A percentile compares a stretch with the other conserved stretches of the same genome.
Conservation (phyloP, 2,113 vertebrate genomes). For the Ceyx cyanopectus region DNA sequence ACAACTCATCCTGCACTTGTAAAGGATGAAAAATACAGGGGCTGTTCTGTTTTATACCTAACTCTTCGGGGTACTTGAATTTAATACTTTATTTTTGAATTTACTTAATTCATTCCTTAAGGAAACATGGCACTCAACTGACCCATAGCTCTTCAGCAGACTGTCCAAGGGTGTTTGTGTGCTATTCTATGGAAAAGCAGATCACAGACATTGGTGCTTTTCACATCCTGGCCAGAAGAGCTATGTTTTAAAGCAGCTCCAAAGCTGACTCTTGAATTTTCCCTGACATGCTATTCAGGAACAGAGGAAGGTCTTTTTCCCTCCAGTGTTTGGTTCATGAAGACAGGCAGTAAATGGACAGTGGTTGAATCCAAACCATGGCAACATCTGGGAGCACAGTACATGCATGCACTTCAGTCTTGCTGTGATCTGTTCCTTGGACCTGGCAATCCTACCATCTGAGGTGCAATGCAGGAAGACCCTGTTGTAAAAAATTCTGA, state of each 20-base stretch:
- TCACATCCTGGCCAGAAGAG: not conserved
- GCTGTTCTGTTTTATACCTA: not conserved
- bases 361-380: not conserved
- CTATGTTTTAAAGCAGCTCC: not conserved
- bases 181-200: not conserved
- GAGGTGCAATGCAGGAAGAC: not conserved
- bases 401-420: not conserved
- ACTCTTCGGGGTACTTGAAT: not conserved
- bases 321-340: not conserved
- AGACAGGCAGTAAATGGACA: not conserved
- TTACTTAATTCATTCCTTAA: not conserved
- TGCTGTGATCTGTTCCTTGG: not conserved
- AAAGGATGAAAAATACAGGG: not conserved
- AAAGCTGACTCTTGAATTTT: not conserved
- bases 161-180: not conserved
- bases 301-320: rapidly evolving
- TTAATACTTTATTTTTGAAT: no score
- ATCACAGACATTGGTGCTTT: not conserved
- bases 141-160: not conserved
- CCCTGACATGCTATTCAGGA: rapidly evolving
- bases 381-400: not conserved
- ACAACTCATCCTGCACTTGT: not conserved
- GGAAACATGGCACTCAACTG: not conserved
- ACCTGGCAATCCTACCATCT: not conserved
- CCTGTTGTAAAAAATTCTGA: not conserved